These are phyloP conservation scores for Atherinosoma microstoma DNA, from an alignment of 2,797 vertebrate species.

Conservation along the genomic window DNA sequence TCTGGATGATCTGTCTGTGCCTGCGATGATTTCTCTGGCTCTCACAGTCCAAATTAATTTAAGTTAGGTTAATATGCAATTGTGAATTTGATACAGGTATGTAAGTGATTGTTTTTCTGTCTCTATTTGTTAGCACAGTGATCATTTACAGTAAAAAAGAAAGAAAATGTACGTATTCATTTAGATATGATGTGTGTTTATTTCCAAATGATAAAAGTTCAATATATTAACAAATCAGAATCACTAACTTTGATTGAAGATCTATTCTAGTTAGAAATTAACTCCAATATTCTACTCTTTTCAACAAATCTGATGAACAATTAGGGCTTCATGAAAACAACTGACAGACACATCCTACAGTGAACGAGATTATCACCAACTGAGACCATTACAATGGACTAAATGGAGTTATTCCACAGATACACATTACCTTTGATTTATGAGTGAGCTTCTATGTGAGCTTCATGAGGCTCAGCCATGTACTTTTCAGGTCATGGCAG, in stretches of 20 bases:
- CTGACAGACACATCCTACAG: neutral
- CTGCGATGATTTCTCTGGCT: neutral
- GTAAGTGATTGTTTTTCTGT: neutral
- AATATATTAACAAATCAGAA: too few species aligned
- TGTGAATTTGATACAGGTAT: neutral
- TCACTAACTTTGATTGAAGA: too few species aligned
- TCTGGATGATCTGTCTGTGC: neutral
- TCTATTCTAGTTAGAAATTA: too few species aligned
- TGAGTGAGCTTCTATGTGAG: conserved; percentile 17
- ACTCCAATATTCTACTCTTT: too few species aligned
- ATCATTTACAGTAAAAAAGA: too few species aligned
- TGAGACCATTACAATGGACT: neutral
- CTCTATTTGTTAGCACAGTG: neutral
- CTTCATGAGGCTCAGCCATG: conserved; percentile 27
- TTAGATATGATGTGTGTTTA: too few species aligned
- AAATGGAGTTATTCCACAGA: conserved; percentile 7
- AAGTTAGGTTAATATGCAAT: neutral
- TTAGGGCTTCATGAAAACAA: neutral
- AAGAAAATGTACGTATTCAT: too few species aligned
- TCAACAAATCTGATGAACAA: neutral
- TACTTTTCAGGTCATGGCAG: conserved; percentile 43
- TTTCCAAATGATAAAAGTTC: too few species aligned
- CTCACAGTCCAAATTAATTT: neutral
- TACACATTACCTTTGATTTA: conserved; percentile 50
- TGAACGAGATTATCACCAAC: neutral